Evolutionary conservation across 1,140 invertebrate genomes (phyloP).

Genomic region (Nomia melanderi): DNA sequence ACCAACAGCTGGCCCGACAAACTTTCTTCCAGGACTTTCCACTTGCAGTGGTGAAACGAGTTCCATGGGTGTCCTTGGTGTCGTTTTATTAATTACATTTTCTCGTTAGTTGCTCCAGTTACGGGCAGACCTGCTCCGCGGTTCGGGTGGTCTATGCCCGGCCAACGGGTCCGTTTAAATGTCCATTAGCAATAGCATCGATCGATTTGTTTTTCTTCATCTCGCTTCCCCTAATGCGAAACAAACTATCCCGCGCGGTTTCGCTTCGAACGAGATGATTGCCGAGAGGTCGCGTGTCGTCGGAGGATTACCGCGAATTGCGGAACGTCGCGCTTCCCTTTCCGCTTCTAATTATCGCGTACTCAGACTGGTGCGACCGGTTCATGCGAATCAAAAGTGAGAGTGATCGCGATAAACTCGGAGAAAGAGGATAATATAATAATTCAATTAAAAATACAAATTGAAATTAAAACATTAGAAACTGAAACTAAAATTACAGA

Average conservation of each 20-base stretch:
- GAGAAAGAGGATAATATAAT: too few relatives aligned
- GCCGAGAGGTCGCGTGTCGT: slow-evolving; percentile 1
- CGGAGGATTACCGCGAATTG: neutral
- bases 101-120: neutral
- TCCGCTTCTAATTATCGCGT: slow-evolving; percentile 32
- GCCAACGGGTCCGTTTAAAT: neutral
- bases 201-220: too few relatives aligned
- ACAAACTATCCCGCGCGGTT: neutral
- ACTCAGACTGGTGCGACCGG: slow-evolving; percentile 26
- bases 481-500: too few relatives aligned
- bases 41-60: slow-evolving; percentile 5
- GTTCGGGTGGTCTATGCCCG: neutral
- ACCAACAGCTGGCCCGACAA: slow-evolving; percentile 27
- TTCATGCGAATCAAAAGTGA: slow-evolving; percentile 25
- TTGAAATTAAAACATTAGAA: too few relatives aligned
- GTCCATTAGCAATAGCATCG: too few relatives aligned
- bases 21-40: slow-evolving; percentile 56
- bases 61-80: neutral
- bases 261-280: neutral
- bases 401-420: neutral
- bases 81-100: slow-evolving; percentile 38
- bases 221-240: neutral
- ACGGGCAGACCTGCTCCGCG: neutral
- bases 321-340: slow-evolving; percentile 25
- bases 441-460: too few relatives aligned